phyloP scores from a whole-genome alignment of 2,113 vertebrate genomes.

The Dendrocopos noguchii region DNA sequence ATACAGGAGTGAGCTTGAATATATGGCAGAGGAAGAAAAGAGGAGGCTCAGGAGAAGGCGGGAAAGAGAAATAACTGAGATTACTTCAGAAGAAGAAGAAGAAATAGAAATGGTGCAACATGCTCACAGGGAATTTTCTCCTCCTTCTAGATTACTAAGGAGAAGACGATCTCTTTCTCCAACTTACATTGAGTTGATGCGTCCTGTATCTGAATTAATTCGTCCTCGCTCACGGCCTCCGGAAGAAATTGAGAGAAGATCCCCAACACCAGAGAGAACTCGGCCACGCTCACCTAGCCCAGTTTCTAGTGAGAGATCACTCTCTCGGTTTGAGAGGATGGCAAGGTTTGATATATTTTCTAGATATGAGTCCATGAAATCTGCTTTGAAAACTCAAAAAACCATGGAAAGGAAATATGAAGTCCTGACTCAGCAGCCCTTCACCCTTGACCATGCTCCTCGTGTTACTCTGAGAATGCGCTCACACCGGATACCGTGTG shows the following conservation, averaged over 20 bases:
- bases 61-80: conserved; percentile 80
- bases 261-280: conserved; percentile 83
- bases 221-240: conserved; percentile 75
- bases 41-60: conserved; percentile 78
- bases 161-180: conserved; percentile 94
- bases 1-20: conserved; percentile 90
- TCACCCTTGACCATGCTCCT: conserved; percentile 92
- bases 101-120: conserved; percentile 80
- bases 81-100: conserved; percentile 79
- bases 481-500: conserved; percentile 89
- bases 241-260: conserved; percentile 83
- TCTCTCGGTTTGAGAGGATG: conserved; percentile 92
- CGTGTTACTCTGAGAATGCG: conserved; percentile 94
- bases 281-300: conserved; percentile 98
- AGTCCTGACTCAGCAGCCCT: conserved; percentile 90
- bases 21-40: conserved; percentile 89
- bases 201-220: conserved; percentile 90
- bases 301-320: conserved; percentile 85
- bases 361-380: conserved; percentile 94
- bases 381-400: conserved; percentile 88
- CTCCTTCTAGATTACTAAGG: conserved; percentile 83
- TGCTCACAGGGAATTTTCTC: conserved; percentile 76
- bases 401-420: conserved; percentile 87
- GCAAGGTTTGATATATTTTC: conserved; percentile 92
- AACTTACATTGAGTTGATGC: conserved; percentile 92